Conservation (phyloP, 2,797 vertebrate species). For the Cyprinella venusta region DNA sequence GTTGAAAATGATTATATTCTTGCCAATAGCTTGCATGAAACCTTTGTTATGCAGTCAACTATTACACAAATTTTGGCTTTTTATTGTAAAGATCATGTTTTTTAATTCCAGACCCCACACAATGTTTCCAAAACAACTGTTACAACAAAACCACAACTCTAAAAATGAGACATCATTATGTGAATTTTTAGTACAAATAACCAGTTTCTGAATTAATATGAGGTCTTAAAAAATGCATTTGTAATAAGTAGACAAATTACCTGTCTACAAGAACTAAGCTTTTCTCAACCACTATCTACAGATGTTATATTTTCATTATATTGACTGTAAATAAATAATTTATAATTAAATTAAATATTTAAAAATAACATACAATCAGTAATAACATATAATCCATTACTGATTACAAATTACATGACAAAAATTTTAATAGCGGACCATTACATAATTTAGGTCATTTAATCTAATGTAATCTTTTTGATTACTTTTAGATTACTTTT, state of each 20-base stretch:
- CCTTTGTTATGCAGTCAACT: constrained; percentile 11
- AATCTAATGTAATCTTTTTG: too few species aligned
- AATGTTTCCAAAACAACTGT: not conserved
- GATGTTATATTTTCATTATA: too few species aligned
- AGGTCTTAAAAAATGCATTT: not conserved
- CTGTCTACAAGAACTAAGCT: not conserved
- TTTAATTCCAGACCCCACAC: not conserved
- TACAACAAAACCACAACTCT: not conserved
- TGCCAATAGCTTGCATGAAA: constrained; percentile 34
- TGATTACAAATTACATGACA: too few species aligned
- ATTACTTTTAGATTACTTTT: not conserved
- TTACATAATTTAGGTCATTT: too few species aligned
- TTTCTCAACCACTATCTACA: not conserved
- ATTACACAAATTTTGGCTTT: not conserved
- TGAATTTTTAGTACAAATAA: too few species aligned
- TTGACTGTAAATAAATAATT: too few species aligned
- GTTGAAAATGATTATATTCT: constrained; percentile 30
- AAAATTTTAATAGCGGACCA: too few species aligned
- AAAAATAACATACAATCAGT: too few species aligned
- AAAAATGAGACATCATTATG: not conserved
- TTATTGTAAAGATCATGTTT: not conserved
- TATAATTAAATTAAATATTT: too few species aligned
- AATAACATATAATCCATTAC: too few species aligned
- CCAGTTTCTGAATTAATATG: not conserved
- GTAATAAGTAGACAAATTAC: not conserved